Evolutionary conservation across 2,888 invertebrate species (phyloP).

Genomic region (Mythimna albipuncta): DNA sequence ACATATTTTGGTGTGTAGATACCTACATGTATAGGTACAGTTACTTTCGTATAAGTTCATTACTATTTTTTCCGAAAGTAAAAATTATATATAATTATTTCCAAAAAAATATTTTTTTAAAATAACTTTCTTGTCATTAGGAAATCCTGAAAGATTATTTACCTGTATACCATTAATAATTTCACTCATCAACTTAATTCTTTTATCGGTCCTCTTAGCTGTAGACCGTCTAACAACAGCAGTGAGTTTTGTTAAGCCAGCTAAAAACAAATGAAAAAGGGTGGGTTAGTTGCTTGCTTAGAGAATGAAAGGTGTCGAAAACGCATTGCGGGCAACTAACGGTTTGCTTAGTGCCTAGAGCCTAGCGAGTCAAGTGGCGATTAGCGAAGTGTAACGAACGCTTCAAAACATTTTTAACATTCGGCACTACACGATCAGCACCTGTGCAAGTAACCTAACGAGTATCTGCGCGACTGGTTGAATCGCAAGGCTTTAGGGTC

Average conservation of each 20-base stretch:
- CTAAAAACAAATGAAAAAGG: conserved; percentile 66
- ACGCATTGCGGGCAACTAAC: neutral
- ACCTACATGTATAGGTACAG: neutral
- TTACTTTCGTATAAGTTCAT: neutral
- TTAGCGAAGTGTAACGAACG: neutral
- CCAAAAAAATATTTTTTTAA: neutral
- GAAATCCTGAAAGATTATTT: conserved; percentile 23
- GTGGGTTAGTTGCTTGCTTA: neutral
- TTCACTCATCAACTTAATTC: conserved; percentile 97
- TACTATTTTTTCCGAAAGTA: neutral
- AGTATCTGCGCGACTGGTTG: too few species aligned
- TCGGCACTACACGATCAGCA: too few species aligned
- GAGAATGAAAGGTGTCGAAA: neutral
- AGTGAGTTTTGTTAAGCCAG: conserved; percentile 81
- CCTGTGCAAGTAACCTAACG: too few species aligned
- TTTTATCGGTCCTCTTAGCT: conserved; percentile 94
- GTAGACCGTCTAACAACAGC: conserved; percentile 87
- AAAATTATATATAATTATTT: neutral
- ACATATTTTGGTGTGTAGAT: neutral
- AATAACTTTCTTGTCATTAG: neutral
- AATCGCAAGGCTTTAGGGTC: too few species aligned
- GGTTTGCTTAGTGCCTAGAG: neutral
- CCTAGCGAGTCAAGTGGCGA: neutral
- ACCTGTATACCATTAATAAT: conserved; percentile 96
- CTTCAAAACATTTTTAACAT: too few species aligned